Evolutionary conservation across 2,113 vertebrate species (phyloP).

Genomic region (Recurvirostra avosetta): DNA sequence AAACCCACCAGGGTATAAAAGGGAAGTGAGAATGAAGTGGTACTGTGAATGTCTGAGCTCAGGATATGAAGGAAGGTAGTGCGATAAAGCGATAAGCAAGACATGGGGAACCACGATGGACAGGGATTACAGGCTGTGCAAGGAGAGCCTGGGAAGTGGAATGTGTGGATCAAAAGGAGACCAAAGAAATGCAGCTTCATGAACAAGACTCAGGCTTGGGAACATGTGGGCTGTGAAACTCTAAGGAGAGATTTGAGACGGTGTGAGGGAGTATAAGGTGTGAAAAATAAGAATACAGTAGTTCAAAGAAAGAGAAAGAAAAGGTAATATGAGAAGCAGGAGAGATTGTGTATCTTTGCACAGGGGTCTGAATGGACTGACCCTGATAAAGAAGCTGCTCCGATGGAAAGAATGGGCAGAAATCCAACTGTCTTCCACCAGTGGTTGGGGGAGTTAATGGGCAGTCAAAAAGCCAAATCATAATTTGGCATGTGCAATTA

Average conservation of each 20-base stretch:
- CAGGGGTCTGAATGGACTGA: not conserved
- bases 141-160: not conserved
- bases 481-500: not conserved
- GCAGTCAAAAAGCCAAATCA: not conserved
- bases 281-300: not conserved
- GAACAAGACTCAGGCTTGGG: not conserved
- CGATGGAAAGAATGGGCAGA: not conserved
- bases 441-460: not conserved
- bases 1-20: not conserved
- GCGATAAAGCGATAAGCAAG: not conserved
- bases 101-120: fast-evolving
- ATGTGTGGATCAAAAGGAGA: not conserved
- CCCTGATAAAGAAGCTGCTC: not conserved
- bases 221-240: not conserved
- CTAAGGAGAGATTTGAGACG: not conserved
- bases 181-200: not conserved
- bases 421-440: not conserved
- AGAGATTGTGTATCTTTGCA: not conserved
- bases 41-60: not conserved
- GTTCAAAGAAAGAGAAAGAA: not conserved
- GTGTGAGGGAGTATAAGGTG: not conserved
- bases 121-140: not conserved
- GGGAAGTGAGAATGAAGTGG: not conserved
- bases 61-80: not conserved
- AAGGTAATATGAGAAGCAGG: not conserved